These are phyloP conservation scores for Pseudorasbora parva DNA, from an alignment of 2,113 vertebrate genomes.

Conservation along the genomic window DNA sequence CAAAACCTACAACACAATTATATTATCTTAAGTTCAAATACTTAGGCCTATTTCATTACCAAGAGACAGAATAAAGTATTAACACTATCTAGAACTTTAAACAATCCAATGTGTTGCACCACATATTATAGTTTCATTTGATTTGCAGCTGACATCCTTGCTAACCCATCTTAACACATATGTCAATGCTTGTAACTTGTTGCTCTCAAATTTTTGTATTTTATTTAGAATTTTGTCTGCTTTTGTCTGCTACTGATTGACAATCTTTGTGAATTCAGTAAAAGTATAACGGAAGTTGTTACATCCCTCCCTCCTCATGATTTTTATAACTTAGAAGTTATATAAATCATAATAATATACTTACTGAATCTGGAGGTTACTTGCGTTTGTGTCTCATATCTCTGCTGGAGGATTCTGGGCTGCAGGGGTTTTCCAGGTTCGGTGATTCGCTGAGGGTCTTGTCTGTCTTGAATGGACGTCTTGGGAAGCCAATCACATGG, in stretches of 20 bases:
- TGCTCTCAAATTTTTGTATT: background rate
- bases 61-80: background rate
- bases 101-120: background rate
- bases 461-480: too few relatives aligned
- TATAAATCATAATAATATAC: too few relatives aligned
- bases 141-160: background rate
- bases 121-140: background rate
- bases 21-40: constrained; percentile 11
- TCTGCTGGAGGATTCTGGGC: too few relatives aligned
- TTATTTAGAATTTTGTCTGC: background rate
- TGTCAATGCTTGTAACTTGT: background rate
- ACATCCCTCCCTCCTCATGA: too few relatives aligned
- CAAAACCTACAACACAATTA: background rate
- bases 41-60: background rate
- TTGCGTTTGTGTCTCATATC: too few relatives aligned
- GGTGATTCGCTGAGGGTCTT: too few relatives aligned
- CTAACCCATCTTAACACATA: background rate
- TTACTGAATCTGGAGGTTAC: too few relatives aligned
- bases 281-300: background rate
- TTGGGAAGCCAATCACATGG: too few relatives aligned
- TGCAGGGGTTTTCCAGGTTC: too few relatives aligned
- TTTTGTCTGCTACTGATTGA: background rate
- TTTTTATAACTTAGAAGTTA: too few relatives aligned
- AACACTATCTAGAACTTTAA: background rate
- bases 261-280: background rate